Percentiles rank a stretch among this genome's conserved stretches.
phyloP scores from a whole-genome alignment of 2,113 vertebrate genomes.

The Todiramphus chloris region DNA sequence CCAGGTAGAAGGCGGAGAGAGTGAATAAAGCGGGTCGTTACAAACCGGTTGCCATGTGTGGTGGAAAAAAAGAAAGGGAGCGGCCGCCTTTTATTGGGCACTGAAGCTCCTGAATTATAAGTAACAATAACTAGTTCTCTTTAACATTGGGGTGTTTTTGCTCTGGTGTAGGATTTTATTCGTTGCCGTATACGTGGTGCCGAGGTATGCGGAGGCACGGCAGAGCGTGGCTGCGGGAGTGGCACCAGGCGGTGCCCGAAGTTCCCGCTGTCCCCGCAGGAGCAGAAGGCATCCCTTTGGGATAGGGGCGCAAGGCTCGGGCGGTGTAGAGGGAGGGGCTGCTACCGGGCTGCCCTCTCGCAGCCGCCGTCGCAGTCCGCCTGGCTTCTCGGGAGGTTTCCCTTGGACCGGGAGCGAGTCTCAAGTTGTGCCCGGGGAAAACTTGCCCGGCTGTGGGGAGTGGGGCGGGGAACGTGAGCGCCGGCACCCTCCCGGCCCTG shows the following conservation, averaged over 20 bases:
- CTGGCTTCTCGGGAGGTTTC: background rate
- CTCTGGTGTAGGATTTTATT: background rate
- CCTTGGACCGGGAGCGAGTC: background rate
- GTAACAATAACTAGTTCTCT: background rate
- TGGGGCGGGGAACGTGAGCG: background rate
- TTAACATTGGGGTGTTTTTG: background rate
- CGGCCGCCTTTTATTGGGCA: background rate
- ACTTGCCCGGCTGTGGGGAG: background rate
- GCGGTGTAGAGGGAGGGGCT: background rate
- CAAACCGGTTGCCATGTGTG: background rate
- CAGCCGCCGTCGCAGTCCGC: background rate
- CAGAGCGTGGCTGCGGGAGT: background rate
- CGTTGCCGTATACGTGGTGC: background rate
- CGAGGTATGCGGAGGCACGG: background rate
- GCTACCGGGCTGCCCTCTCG: background rate
- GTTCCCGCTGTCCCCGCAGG: background rate
- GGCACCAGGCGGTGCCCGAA: background rate
- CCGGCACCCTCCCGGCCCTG: background rate
- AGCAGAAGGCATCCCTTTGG: background rate
- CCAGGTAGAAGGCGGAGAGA: background rate
- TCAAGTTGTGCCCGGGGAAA: background rate
- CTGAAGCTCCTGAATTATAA: background rate
- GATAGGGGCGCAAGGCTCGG: background rate
- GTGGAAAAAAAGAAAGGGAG: background rate
- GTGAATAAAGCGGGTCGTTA: background rate